These are phyloP conservation scores for Sycophila sp. DNA, from an alignment of 1,140 invertebrate species.

Conservation along the genomic window DNA sequence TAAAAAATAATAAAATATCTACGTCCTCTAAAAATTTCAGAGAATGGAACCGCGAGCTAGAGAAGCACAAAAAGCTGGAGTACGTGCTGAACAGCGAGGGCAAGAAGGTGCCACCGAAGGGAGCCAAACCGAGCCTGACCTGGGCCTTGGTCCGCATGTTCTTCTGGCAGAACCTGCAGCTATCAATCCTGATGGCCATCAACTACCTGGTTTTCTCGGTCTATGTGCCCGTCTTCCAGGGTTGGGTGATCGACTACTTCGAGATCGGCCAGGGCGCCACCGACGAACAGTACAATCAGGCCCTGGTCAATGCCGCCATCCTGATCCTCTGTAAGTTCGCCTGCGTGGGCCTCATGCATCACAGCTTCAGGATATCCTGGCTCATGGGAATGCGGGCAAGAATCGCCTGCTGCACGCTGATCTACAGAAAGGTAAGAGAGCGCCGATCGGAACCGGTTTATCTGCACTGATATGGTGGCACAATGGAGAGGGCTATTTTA, in stretches of 20 bases:
- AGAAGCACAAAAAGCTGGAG: constrained; percentile 51
- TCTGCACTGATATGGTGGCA: no score
- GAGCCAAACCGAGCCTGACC: constrained; percentile 58
- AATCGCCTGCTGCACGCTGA: constrained; percentile 69
- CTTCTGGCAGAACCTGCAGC: constrained; percentile 57
- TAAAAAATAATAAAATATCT: no score
- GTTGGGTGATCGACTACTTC: constrained; percentile 69
- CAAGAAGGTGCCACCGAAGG: constrained; percentile 49
- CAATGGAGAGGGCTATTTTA: no score
- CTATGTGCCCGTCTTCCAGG: constrained; percentile 65
- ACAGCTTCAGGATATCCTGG: constrained; percentile 61
- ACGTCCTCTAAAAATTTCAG: no score
- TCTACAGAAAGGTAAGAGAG: constrained; percentile 72
- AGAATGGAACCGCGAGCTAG: constrained; percentile 65
- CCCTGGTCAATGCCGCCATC: constrained; percentile 54
- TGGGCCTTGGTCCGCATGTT: constrained; percentile 64
- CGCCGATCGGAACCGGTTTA: no score
- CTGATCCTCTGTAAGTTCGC: constrained; percentile 53
- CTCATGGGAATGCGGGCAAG: constrained; percentile 71
- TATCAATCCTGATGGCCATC: constrained; percentile 58
- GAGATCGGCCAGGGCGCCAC: constrained; percentile 37
- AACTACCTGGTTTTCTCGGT: constrained; percentile 55
- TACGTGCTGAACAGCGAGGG: constrained; percentile 61
- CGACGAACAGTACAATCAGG: constrained; percentile 49
- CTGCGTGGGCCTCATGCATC: constrained; percentile 60